These are phyloP conservation scores for Xerus rutilus DNA, from an alignment of 2,797 vertebrate species.

Conservation along the genomic window DNA sequence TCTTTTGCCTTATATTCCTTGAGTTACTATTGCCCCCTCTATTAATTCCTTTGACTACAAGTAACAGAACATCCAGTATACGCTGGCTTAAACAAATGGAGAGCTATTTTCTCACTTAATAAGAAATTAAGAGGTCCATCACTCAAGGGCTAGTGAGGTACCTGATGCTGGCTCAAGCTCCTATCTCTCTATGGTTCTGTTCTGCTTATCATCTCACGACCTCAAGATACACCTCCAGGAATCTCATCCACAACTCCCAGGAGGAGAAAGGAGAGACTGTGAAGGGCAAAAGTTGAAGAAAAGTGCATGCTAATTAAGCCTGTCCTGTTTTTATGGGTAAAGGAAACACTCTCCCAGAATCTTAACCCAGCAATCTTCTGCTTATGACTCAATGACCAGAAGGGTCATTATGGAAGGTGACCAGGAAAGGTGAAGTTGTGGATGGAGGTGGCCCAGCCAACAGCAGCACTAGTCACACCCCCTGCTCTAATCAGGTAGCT, in stretches of 20 bases:
- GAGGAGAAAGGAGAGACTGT: slow-evolving; percentile 6
- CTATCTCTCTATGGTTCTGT: neutral
- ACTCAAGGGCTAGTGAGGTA: neutral
- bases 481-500: neutral
- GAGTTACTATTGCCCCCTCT: neutral
- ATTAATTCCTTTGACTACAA: neutral
- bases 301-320: neutral
- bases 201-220: neutral
- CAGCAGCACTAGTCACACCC: neutral
- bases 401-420: neutral
- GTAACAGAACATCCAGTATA: neutral
- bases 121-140: neutral
- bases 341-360: slow-evolving; percentile 13
- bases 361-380: slow-evolving; percentile 12
- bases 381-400: neutral
- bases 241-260: neutral
- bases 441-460: neutral
- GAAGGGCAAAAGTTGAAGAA: neutral
- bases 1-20: neutral
- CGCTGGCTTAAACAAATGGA: neutral
- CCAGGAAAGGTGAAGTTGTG: neutral
- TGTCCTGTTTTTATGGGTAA: neutral
- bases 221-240: neutral
- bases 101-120: neutral
- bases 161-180: neutral